Evolutionary conservation across 2,888 invertebrate genomes (phyloP), one percentile per base, ranked within the genome.

Genomic region (Apamea epomidion): DNA sequence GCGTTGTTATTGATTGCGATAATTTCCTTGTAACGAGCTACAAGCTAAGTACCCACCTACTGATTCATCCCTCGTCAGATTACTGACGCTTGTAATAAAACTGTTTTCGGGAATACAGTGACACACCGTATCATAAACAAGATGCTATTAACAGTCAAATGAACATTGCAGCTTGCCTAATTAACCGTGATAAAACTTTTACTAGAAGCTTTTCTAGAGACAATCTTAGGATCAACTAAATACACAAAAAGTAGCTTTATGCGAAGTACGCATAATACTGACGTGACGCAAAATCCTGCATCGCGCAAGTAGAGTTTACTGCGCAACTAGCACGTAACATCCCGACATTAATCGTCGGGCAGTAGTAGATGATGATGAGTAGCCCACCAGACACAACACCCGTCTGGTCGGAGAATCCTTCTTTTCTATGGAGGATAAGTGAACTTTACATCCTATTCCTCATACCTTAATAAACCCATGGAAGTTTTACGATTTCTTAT

Each of bases 61-160:
- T 79, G 79, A 77, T 48, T 76, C 69, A 79, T 51, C 77, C 18
- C 51, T 51, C 51, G 29, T 25, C 60, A 45, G 14, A 58, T 25
- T 29, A 32, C 29, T 48, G 32, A 16, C 45, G 42, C 54, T n/a
- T 58, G 65, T n/a, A 58, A 51, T 68, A 60, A 75, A 78, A 68
- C 58, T 25, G 58, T 60, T 68, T 78, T 78, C 29, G 14, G 21
- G 48, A 75, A 76, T 32, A 29, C 67, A 45, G 45, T 75, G 75
- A 58, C 67, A 67, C 75, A 78, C 45, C n/a, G 10, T 7, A 48
- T 48, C 58, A 18, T 78, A 48, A 58, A 78, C 54, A 62, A 48
- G n/a, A 58, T 10, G 32, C 25, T n/a, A n/a, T n/a, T 37, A 32
- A 76, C 21, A 58, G 67, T 45, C n/a, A 67, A 32, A 58, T 68